These are phyloP conservation scores for Hypena proboscidalis DNA, from an alignment of 2,888 invertebrate species.

Conservation along the genomic window DNA sequence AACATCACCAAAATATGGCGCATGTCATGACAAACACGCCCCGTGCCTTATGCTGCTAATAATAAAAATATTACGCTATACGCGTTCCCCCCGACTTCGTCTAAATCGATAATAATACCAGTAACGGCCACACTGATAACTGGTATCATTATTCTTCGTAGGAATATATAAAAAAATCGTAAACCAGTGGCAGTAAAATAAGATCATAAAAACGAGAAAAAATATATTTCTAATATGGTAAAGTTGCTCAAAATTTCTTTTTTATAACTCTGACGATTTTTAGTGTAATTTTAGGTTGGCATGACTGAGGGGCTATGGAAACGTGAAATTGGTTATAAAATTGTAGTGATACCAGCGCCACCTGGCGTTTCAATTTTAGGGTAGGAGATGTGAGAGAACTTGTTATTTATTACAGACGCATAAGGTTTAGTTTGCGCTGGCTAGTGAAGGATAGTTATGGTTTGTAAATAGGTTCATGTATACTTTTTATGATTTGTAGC, in stretches of 20 bases:
- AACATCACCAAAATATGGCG: conserved; percentile 18
- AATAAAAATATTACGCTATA: conserved; percentile 35
- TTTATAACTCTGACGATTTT: conserved; percentile 38
- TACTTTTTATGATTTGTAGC: no score
- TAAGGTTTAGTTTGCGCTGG: no score
- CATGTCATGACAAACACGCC: conserved; percentile 19
- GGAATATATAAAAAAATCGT: conserved; percentile 60
- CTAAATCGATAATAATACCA: conserved; percentile 40
- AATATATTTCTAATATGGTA: conserved; percentile 42
- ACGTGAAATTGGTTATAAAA: no score
- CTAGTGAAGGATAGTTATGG: no score
- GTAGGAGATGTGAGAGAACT: no score
- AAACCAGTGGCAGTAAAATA: conserved; percentile 45
- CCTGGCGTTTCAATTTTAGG: no score
- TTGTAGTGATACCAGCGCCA: no score
- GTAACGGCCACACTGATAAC: conserved; percentile 38
- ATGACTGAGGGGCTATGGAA: conserved; percentile 1
- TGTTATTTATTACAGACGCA: no score
- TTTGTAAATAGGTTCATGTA: no score
- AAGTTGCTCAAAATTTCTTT: conserved; percentile 35
- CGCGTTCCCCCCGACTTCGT: conserved; percentile 18
- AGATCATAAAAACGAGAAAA: conserved; percentile 16
- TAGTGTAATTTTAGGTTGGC: conserved; percentile 13
- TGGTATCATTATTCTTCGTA: conserved; percentile 44
- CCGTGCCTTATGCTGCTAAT: conserved; percentile 32